Evolutionary conservation across 2,888 invertebrate species (phyloP).

Genomic region (Cantharis rustica): DNA sequence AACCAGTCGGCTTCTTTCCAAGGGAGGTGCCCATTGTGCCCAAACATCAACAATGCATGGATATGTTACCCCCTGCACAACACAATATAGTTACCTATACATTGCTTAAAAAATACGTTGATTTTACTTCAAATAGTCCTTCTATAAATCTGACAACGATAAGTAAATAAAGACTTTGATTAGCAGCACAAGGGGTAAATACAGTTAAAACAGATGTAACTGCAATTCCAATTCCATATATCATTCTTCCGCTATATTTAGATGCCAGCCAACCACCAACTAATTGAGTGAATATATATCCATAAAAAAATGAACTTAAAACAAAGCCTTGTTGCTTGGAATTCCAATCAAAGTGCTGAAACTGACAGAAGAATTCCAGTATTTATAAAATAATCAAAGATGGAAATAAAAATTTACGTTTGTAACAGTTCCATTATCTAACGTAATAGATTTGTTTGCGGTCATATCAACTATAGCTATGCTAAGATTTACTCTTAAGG

Average conservation of each 20-base stretch:
- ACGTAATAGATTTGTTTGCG: constrained; percentile 64
- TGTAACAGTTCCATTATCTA: constrained; percentile 67
- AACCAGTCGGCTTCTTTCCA: constrained; percentile 77
- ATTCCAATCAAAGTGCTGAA: constrained; percentile 81
- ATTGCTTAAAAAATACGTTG: background rate
- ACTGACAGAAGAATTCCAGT: constrained; percentile 53
- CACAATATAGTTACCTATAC: background rate
- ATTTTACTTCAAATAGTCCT: constrained; percentile 47
- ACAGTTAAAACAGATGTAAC: constrained; percentile 80
- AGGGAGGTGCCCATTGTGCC: constrained; percentile 81
- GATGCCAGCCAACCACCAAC: constrained; percentile 84
- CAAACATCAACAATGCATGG: constrained; percentile 84
- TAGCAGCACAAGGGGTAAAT: constrained; percentile 78
- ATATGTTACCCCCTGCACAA: constrained; percentile 72
- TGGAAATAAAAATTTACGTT: constrained; percentile 57
- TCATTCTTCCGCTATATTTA: constrained; percentile 82
- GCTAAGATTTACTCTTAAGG: constrained; percentile 84
- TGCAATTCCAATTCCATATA: constrained; percentile 79
- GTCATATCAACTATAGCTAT: constrained; percentile 97
- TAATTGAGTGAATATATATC: constrained; percentile 83
- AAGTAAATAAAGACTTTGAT: constrained; percentile 69
- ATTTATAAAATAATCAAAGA: background rate
- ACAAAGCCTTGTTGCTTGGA: constrained; percentile 77
- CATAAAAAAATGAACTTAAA: constrained; percentile 87
- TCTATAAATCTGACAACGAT: constrained; percentile 65